A percentile compares a stretch with the other conserved stretches of the same genome.
These are phyloP conservation scores for Bombus superbus DNA, from an alignment of 1,140 invertebrate species.

Conservation along the genomic window DNA sequence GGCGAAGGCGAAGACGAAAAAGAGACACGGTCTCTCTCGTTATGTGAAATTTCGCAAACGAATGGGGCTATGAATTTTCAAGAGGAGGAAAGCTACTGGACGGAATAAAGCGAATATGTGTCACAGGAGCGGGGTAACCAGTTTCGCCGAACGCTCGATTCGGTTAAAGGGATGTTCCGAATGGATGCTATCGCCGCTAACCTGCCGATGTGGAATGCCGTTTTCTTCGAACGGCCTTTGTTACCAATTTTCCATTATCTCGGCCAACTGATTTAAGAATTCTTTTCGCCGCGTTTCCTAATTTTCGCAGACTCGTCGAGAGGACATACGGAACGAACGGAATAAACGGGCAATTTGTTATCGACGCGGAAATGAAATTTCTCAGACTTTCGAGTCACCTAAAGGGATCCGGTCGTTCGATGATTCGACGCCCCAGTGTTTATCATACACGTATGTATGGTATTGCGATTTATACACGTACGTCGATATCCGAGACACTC, in stretches of 20 bases:
- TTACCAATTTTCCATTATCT: slow-evolving; percentile 42
- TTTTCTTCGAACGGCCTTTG: slow-evolving; percentile 27
- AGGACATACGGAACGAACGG: not conserved
- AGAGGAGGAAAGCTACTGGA: slow-evolving; percentile 48
- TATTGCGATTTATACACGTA: too few species aligned
- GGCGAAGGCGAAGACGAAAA: not conserved
- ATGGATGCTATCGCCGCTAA: slow-evolving; percentile 59
- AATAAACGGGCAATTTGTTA: not conserved
- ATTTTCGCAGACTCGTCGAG: not conserved
- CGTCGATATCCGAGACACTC: too few species aligned
- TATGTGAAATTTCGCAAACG: slow-evolving; percentile 60
- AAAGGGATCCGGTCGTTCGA: too few species aligned
- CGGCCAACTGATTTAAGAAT: slow-evolving; percentile 34
- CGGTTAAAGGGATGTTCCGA: slow-evolving; percentile 57
- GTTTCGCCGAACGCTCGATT: slow-evolving; percentile 25
- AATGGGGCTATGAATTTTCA: slow-evolving; percentile 60
- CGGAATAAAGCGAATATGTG: slow-evolving; percentile 55
- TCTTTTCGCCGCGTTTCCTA: not conserved
- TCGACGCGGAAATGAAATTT: slow-evolving; percentile 17
- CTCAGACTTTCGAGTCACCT: too few species aligned
- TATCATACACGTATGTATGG: too few species aligned
- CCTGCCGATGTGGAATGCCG: slow-evolving; percentile 7
- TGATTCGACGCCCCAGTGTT: too few species aligned
- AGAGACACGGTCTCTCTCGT: slow-evolving; percentile 48
- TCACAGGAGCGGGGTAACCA: slow-evolving; percentile 17